Evolutionary conservation across 2,888 invertebrate species (phyloP), one percentile per base, ranked within the genome.

Genomic region (Agriopis aurantiaria): DNA sequence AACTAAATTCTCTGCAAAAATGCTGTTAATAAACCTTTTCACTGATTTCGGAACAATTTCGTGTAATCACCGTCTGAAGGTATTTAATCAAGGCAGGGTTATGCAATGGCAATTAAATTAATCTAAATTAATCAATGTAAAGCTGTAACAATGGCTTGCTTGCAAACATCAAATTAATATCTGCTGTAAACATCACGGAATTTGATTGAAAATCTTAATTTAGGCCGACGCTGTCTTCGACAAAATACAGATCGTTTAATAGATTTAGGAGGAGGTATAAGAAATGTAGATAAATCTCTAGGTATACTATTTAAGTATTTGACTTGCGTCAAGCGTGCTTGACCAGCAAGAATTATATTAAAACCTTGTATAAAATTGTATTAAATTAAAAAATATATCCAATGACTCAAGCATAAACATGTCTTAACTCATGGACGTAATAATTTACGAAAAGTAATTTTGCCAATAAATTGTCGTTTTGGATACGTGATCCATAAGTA

Each of bases 61-160:
- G 41, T 45, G 53, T 65, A 51, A 68, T 72, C 62, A 65, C 56
- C 43, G 9, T 60, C 64, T 63, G 63, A 69, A 67, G 65, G 69
- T 66, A 65, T 69, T 70, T 65, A 67, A 75, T 75, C 68, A 72
- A 65, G 41, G 43, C 65, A 56, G 41, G 58, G 70, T 66, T 70
- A 65, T 70, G 64, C 69, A 70, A 67, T 63, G 62, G 61, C 58
- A 65, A 61, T 58, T 58, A 58, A 46, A 58, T 58, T 58, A 68
- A 74, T 74, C 72, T 58, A 58, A 58, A 58, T 58, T 58, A 65
- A 74, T 72, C 72, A 74, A 74, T 65, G 63, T 45, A 57, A 45
- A 49, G 60, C 41, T 45, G 17, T 64, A 46, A 74, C 71, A 71
- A 73, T 69, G 40, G 65, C 56, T 59, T 63, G 49, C 62, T 69